phyloP scores from a whole-genome alignment of 2,797 vertebrate genomes.

The Acanthis flammea region DNA sequence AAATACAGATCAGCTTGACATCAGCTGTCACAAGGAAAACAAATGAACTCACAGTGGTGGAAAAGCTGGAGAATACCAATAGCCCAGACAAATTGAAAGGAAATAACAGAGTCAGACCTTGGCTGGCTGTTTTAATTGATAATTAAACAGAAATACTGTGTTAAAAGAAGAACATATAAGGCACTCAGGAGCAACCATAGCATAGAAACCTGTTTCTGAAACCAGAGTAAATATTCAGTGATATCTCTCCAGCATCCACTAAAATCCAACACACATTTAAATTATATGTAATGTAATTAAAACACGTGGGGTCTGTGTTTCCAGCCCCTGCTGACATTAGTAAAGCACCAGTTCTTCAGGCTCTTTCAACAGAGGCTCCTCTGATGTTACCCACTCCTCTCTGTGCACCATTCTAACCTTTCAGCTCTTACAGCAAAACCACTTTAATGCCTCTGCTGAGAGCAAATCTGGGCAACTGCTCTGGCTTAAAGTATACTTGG shows the following conservation, averaged over 20 bases:
- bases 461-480: not conserved
- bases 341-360: not conserved
- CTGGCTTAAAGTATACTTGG: not conserved
- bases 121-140: not conserved
- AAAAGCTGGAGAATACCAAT: constrained; percentile 10
- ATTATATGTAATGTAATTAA: not conserved
- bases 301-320: not conserved
- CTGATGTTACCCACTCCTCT: not conserved
- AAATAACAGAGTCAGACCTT: not conserved
- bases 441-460: not conserved
- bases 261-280: not conserved
- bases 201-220: not conserved
- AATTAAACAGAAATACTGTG: not conserved
- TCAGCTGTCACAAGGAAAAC: constrained; percentile 40
- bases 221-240: not conserved
- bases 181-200: not conserved
- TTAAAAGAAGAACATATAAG: not conserved
- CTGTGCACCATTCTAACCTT: not conserved
- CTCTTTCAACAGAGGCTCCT: not conserved
- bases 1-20: constrained; percentile 43
- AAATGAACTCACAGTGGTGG: constrained; percentile 11
- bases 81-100: not conserved
- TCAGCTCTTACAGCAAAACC: not conserved
- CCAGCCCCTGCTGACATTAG: not conserved
- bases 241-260: not conserved